These are phyloP conservation scores for Coelinius sp. DNA, from an alignment of 2,888 invertebrate species.

Conservation along the genomic window DNA sequence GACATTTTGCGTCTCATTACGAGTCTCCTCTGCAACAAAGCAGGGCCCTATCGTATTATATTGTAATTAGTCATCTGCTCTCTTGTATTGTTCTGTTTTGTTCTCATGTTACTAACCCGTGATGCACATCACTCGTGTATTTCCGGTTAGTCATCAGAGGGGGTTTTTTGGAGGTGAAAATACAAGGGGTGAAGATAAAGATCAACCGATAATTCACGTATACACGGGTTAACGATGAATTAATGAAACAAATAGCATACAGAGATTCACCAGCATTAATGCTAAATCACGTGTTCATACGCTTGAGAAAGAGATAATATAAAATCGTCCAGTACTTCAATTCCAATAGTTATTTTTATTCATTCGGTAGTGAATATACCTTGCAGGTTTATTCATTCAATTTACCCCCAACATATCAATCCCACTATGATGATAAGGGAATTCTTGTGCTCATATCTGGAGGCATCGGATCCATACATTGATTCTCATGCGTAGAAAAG, in stretches of 20 bases:
- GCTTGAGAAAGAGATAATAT: too few species aligned
- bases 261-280: not conserved
- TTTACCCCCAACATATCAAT: too few species aligned
- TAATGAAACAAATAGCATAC: not conserved
- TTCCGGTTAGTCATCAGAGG: not conserved
- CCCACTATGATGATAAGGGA: not conserved
- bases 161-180: not conserved
- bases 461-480: not conserved
- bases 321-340: too few species aligned
- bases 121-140: conserved; percentile 1
- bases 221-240: not conserved
- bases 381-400: too few species aligned
- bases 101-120: conserved; percentile 19
- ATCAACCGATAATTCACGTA: not conserved
- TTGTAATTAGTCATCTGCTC: conserved; percentile 34
- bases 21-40: conserved; percentile 9
- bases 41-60: conserved; percentile 34
- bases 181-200: not conserved
- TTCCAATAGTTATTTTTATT: too few species aligned
- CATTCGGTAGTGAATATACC: not conserved
- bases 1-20: conserved; percentile 20
- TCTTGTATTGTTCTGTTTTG: conserved; percentile 12
- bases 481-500: not conserved
- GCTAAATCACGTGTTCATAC: not conserved
- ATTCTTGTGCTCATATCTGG: not conserved